Conservation (phyloP, 2,888 invertebrate species). For the Scelioninae gen. 1 region DNA sequence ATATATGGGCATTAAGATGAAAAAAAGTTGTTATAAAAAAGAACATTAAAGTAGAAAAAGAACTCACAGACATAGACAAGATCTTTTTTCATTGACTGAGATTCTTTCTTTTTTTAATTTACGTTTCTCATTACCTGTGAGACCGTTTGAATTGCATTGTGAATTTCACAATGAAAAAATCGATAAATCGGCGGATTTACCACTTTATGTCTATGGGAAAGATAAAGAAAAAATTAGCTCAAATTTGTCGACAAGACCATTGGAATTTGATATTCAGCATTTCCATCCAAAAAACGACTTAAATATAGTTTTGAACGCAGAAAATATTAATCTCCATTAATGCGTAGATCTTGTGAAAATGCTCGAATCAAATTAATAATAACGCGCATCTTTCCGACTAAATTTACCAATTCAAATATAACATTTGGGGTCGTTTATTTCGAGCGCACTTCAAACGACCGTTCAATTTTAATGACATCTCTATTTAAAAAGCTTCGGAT, state of each 20-base stretch:
- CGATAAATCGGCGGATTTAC: too few species aligned
- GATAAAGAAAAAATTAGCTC: background rate
- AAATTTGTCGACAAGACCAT: slow-evolving; percentile 1
- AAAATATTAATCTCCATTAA: slow-evolving; percentile 63
- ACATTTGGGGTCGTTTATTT: slow-evolving; percentile 64
- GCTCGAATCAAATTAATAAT: slow-evolving; percentile 63
- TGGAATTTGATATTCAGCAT: slow-evolving; percentile 43
- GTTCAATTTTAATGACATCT: slow-evolving; percentile 46
- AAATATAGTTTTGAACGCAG: slow-evolving; percentile 45
- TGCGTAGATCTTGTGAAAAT: slow-evolving; percentile 36
- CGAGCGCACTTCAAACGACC: slow-evolving; percentile 45
- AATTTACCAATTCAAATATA: slow-evolving; percentile 59
- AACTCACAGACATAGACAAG: too few species aligned
- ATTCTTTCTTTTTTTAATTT: too few species aligned
- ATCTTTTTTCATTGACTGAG: too few species aligned
- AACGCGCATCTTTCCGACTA: slow-evolving; percentile 58
- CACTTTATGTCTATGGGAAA: background rate
- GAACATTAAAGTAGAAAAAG: too few species aligned
- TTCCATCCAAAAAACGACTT: slow-evolving; percentile 36
- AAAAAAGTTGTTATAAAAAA: too few species aligned
- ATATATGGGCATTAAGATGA: too few species aligned
- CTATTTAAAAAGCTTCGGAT: background rate
- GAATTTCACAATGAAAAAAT: background rate
- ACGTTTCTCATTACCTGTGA: too few species aligned
- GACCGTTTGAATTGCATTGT: background rate